phyloP scores from a whole-genome alignment of 1,140 invertebrate genomes.

The Lamellibrachia luymesi region DNA sequence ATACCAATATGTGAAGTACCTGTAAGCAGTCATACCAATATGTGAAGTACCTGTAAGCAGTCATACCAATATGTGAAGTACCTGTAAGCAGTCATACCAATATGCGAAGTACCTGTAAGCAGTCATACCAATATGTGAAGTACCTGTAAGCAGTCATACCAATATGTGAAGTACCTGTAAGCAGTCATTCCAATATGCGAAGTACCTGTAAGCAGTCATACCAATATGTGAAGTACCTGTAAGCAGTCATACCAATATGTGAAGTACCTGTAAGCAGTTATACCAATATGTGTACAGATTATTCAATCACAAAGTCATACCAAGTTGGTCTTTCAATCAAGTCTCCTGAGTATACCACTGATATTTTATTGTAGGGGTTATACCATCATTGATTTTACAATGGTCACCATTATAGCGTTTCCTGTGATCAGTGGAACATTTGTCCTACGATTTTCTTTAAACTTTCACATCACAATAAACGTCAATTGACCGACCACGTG shows the following conservation, averaged over 20 bases:
- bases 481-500: too few relatives aligned
- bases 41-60: background rate
- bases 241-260: background rate
- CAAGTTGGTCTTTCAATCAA: background rate
- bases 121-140: background rate
- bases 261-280: background rate
- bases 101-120: background rate
- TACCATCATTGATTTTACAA: too few relatives aligned
- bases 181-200: background rate
- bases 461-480: too few relatives aligned
- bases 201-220: background rate
- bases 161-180: background rate
- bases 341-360: background rate
- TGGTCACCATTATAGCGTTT: too few relatives aligned
- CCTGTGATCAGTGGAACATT: too few relatives aligned
- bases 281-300: background rate
- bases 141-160: background rate
- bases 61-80: background rate
- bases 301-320: background rate
- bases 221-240: background rate
- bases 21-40: background rate
- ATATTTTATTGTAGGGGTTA: background rate
- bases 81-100: background rate
- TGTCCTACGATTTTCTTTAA: too few relatives aligned
- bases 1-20: background rate